Evolutionary conservation across 1,140 invertebrate species (phyloP), one percentile per base, ranked within the genome.

Genomic region (Penaeus vannamei): DNA sequence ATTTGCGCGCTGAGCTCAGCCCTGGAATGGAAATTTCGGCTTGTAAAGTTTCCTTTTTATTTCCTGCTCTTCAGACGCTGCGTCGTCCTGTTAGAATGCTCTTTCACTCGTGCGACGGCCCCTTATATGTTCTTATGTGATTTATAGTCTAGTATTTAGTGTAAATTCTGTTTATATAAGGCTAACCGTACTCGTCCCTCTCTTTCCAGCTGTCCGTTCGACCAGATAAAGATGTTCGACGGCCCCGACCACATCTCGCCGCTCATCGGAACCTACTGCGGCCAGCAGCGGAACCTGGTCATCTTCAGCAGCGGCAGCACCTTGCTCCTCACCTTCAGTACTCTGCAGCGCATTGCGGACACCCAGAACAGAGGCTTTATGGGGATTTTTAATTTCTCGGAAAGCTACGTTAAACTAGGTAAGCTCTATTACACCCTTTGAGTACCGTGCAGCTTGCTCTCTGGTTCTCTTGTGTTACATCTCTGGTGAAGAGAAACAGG

Each of bases 201-300:
- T 81, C 26, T 64, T 26, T 93, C 22, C 94, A 99, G 98, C 93
- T 99, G 99, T 94, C 99, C 99, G 85, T 99, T 99, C 94, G 99
- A 99, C 94, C 98, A 96, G 94, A 96, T 99, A 88, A 97, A 97
- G 94, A 96, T 99, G 86, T 99, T 97, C 94, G 99, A 99, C 94
- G 99, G 99, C 87, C 94, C 95, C 84, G 95, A 97, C 92, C 96
- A 96, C 93, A 94, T 95, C 77, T 95, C 96, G 91, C 96, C 97
- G 61, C 95, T 98, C 92, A 99, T 99, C 92, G 97, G 98, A 92
- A 99, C 97, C 86, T 99, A 99, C 93, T 99, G 99, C 94, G 98
- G 98, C 90, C 98, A 99, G 94, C 98, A 99, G 94, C 95, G 97
- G 92, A 98, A 98, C 94, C 95, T 99, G 92, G 97, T 98, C 91